Conservation (phyloP, 1,140 invertebrate species). For the Drosophila malerkotliana region DNA sequence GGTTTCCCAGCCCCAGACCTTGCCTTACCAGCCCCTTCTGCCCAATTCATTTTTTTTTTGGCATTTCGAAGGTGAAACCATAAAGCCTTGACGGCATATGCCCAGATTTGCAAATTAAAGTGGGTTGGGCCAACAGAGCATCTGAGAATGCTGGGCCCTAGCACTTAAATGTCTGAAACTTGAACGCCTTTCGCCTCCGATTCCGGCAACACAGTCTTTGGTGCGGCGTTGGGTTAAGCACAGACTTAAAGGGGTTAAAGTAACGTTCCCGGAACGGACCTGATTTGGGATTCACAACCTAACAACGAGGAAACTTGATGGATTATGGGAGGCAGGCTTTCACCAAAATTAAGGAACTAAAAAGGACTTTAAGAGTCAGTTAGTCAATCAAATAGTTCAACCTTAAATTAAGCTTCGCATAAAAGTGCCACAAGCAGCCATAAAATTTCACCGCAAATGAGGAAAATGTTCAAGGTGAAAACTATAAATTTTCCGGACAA, state of each 20-base stretch:
- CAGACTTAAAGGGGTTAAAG: slow-evolving; percentile 32
- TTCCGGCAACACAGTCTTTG: slow-evolving; percentile 35
- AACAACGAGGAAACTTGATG: slow-evolving; percentile 31
- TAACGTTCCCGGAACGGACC: slow-evolving; percentile 1
- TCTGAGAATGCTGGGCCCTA: neutral
- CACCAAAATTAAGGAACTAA: slow-evolving; percentile 8
- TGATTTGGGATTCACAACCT: neutral
- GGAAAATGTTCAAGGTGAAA: slow-evolving; percentile 24
- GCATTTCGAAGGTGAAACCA: slow-evolving; percentile 53
- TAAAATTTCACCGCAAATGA: slow-evolving; percentile 8
- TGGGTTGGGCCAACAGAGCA: neutral
- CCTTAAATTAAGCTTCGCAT: neutral
- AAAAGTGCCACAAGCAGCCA: slow-evolving; percentile 1
- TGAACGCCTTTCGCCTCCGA: slow-evolving; percentile 32
- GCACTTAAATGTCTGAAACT: slow-evolving; percentile 41
- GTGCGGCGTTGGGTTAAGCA: slow-evolving; percentile 34
- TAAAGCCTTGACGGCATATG: slow-evolving; percentile 64
- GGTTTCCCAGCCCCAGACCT: slow-evolving; percentile 22
- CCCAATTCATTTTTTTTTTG: slow-evolving; percentile 23
- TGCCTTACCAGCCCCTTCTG: neutral
- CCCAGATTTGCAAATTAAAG: slow-evolving; percentile 62
- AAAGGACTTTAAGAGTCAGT: no score
- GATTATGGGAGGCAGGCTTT: slow-evolving; percentile 7
- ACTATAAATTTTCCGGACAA: slow-evolving; percentile 8
- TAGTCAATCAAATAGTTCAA: neutral